Percentiles rank a stretch among this genome's conserved stretches.
These are phyloP conservation scores for Pocillopora damicornis DNA, from an alignment of 64 coral and sea anemone species.

Conservation along the genomic window DNA sequence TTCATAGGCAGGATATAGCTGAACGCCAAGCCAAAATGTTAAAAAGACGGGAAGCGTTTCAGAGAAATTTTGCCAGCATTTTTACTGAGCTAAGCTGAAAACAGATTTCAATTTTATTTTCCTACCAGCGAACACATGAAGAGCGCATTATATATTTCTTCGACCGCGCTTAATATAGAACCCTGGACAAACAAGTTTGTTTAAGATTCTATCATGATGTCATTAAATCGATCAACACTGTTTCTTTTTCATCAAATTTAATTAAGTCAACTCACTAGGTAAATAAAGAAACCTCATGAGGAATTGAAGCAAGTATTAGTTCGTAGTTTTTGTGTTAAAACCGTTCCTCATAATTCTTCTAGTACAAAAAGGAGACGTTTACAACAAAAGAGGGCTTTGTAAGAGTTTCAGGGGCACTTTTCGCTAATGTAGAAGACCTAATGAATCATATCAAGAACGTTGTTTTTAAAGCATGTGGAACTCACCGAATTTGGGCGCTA, in stretches of 20 bases:
- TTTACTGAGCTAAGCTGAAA: background rate
- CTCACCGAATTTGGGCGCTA: background rate
- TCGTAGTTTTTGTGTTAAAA: background rate
- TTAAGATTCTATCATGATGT: slow-evolving; percentile 2
- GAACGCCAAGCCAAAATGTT: background rate
- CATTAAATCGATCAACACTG: background rate
- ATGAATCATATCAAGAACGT: background rate
- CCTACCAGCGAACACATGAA: background rate
- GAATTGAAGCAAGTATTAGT: background rate
- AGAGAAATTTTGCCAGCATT: background rate
- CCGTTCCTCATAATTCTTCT: too few species aligned
- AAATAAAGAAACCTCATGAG: background rate
- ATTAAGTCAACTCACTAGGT: background rate
- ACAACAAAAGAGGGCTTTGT: background rate
- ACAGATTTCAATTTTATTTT: background rate
- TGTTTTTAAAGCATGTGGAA: background rate
- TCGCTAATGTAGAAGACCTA: background rate
- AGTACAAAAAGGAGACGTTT: background rate
- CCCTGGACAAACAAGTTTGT: background rate
- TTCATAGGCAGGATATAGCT: background rate
- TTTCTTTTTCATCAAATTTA: background rate
- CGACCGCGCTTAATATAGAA: background rate
- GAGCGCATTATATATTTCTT: background rate
- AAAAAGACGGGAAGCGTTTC: background rate
- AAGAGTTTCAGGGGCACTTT: background rate